Evolutionary conservation across 2,113 vertebrate genomes (phyloP).

Genomic region (Apeltes quadracus): DNA sequence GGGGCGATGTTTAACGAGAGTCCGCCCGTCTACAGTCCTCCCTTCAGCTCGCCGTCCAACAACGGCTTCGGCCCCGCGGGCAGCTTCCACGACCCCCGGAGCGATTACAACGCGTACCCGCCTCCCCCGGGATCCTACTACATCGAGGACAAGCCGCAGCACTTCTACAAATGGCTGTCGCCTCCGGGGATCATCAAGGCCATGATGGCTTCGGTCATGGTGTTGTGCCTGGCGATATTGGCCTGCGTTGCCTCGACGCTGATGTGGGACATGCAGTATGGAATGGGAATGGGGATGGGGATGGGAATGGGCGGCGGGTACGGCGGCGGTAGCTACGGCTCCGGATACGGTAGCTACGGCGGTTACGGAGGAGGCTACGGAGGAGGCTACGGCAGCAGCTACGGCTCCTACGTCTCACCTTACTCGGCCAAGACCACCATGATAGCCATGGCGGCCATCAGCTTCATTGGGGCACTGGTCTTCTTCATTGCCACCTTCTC

Average conservation of each 20-base stretch:
- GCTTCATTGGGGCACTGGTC: slow-evolving; percentile 80
- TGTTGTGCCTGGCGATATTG: slow-evolving; percentile 86
- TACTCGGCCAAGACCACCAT: slow-evolving; percentile 87
- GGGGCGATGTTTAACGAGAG: slow-evolving; percentile 82
- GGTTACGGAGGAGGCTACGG: slow-evolving; percentile 33
- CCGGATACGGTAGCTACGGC: slow-evolving; percentile 48
- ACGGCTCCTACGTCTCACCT: slow-evolving; percentile 80
- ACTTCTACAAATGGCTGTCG: slow-evolving; percentile 88
- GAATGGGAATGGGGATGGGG: slow-evolving; percentile 63
- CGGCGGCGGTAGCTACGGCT: slow-evolving; percentile 56
- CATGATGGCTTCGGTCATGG: slow-evolving; percentile 75
- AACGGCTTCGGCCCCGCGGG: slow-evolving; percentile 75
- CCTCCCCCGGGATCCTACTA: slow-evolving; percentile 87
- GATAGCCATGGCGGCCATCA: slow-evolving; percentile 87
- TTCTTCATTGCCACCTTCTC: slow-evolving; percentile 83
- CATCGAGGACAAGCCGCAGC: slow-evolving; percentile 82
- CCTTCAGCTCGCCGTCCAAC: slow-evolving; percentile 73
- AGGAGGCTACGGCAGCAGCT: slow-evolving; percentile 58
- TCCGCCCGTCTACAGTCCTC: slow-evolving; percentile 82
- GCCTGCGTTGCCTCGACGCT: slow-evolving; percentile 91
- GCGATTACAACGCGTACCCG: slow-evolving; percentile 79
- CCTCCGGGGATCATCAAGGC: slow-evolving; percentile 84
- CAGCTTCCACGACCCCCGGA: slow-evolving; percentile 73
- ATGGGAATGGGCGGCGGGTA: slow-evolving; percentile 62
- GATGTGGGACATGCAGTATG: slow-evolving; percentile 87